Base-by-base conservation (phyloP, 2,888 invertebrate genomes). In the Metacarcinus magister region DNA sequence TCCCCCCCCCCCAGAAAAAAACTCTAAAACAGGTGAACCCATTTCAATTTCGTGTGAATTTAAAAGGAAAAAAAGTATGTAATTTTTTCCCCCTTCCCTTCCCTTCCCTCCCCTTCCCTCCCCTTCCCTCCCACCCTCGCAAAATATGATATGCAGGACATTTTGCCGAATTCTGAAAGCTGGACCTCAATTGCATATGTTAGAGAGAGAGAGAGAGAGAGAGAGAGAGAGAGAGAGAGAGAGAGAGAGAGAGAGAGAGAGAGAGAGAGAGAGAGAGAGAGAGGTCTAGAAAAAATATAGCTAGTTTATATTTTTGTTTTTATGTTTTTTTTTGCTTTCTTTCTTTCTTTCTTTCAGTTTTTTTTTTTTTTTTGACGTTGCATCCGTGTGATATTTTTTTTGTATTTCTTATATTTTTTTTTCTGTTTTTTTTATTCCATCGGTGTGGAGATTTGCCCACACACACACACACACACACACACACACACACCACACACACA, bases 161-260 rank as follows among this genome's bases (percentile, higher is more conserved):
- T 90, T 90, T 39, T 90, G 0, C 43, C 46, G 43, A 23, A n/a
- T 90, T 46, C 28, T 90, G 23, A 90, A 44, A 32, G 43, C 90
- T 90, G 43, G 0, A 19, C 23, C 39, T 39, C 90, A 23, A 23
- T 90, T 46, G 43, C 39, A 44, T 44, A 90, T 23, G n/a, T 23
- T 2, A n/a, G n/a, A n/a, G n/a, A n/a, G n/a, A n/a, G n/a, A n/a
- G n/a, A n/a, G 67, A 23, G 19, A 67, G 10, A 16, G 10, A 16
- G 16, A 16, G 67, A 67, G 90, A 90, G 90, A 90, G 90, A 90
- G 90, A 90, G 90, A 90, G 90, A 90, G 90, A 90, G 90, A 90
- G 90, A 90, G 32, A 39, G 43, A 39, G 43, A 90, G 32, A 39
- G 43, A 28, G 43, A 43, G 43, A 28, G 32, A 90, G 43, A 43